Evolutionary conservation across 1,140 invertebrate genomes (phyloP), one percentile per base, ranked within the genome.

Genomic region (Zaprionus africanus): DNA sequence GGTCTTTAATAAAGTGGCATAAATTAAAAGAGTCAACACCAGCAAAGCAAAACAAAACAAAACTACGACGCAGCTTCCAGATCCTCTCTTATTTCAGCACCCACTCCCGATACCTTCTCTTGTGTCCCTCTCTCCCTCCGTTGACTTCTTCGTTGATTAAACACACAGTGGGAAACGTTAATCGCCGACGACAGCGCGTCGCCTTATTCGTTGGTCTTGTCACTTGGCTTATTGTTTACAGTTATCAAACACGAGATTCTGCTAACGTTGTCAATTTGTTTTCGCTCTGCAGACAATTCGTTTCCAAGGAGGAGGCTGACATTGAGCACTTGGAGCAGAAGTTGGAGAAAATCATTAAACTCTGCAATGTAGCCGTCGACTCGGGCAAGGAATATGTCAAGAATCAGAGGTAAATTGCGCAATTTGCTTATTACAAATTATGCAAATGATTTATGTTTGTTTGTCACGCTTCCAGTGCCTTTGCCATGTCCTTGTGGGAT

Each of bases 341-440:
- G 91, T 93, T 98, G 67, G 98, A 98, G 90, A 98, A 97, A 94
- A 96, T 98, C 60, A 93, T 98, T 7, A 98, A 98, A 93, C 94
- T 95, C 79, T 98, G 97, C 93, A 95, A 95, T 84, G 92, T 94
- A 66, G 98, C 98, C 95, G 96, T 98, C 70, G 97, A 98, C 78
- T 94, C 96, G 65, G 97, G 97, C 51, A 98, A 98, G 94, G 94
- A 94, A 73, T 98, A 97, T 94, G 95, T 97, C 81, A 95, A 95
- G 91, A 96, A 98, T 91, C 97, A 98, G 94, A 96, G 96, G 97
- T 97, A 81, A 72, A 60, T 26, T 78, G 65, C 64, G 67, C 49
- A 76, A n/a, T 63, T 68, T 15, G 51, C 28, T 34, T 24, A 12
- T 17, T 5, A 43, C 69, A 59, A 63, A 59, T 82, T 46, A 73